phyloP scores from a whole-genome alignment of 2,113 vertebrate genomes.

The Paralichthys olivaceus region DNA sequence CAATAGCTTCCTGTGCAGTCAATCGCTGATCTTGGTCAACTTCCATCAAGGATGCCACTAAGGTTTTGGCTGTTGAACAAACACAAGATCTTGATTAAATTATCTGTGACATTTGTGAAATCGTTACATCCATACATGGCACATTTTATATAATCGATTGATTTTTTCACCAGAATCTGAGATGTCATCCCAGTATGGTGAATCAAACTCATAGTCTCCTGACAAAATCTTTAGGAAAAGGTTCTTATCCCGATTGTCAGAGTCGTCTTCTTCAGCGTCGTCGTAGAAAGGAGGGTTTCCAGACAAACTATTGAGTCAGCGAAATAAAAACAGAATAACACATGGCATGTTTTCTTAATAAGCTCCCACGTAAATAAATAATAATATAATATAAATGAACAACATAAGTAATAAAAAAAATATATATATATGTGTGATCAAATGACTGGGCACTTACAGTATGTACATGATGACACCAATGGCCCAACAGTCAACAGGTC shows the following conservation, averaged over 20 bases:
- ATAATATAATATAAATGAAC: no score
- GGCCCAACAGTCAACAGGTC: conserved; percentile 98
- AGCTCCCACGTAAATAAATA: neutral
- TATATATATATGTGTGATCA: neutral
- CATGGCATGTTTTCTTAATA: neutral
- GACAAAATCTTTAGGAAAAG: conserved; percentile 97
- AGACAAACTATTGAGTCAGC: conserved; percentile 85
- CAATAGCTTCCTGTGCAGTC: conserved; percentile 95
- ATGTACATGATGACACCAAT: conserved; percentile 99
- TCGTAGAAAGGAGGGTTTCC: conserved; percentile 99
- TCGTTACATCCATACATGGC: neutral
- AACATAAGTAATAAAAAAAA: no score
- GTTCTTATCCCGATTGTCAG: conserved; percentile 95
- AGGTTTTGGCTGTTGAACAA: conserved; percentile 88
- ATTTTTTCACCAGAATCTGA: conserved; percentile 90
- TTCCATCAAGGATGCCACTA: conserved; percentile 96
- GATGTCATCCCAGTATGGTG: conserved; percentile 98
- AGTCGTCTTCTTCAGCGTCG: conserved; percentile 94
- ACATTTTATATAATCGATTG: neutral
- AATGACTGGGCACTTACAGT: conserved; percentile 85
- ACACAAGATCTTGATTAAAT: conserved; percentile 1
- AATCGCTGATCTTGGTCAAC: conserved; percentile 97
- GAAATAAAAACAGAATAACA: conserved; percentile 1
- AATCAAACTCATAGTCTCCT: conserved; percentile 97
- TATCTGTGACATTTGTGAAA: neutral